Evolutionary conservation across 1,140 invertebrate species (phyloP), one percentile per base, ranked within the genome.

Genomic region (Vanessa tameamea): DNA sequence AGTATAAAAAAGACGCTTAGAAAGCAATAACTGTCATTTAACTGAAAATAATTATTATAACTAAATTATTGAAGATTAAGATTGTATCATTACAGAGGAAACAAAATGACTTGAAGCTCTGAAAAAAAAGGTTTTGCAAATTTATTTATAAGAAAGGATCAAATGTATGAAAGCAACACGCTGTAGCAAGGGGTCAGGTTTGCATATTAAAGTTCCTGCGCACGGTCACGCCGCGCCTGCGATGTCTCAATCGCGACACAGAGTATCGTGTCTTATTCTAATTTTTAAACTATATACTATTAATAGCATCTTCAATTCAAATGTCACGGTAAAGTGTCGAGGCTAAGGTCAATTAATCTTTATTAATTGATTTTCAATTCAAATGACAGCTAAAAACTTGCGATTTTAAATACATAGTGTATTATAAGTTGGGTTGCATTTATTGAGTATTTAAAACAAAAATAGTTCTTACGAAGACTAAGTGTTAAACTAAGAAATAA

Each of bases 161-260:
- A 13, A 59, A 13, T 31, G 20, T 59, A 59, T 26, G 55, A 51
- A n/a, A 59, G 47, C 53, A 69, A 61, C 76, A 72, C 16, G 31
- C 69, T 81, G 80, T 79, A 80, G 78, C 68, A 43, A 23, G 47
- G 65, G 73, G 72, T 73, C 76, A 67, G 71, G 82, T 80, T 81
- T 83, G 85, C 84, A 83, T 87, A 88, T 88, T 87, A 88, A 87
- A 78, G 85, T 86, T 85, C 85, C 75, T 71, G 69, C 74, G 72
- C 66, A 72, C 73, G 72, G 71, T 72, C 73, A 73, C 69, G 61
- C 57, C 78, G 64, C 76, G 77, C 69, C 75, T 73, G 23, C 64
- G 84, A 88, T 80, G 79, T 81, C 87, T 88, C 85, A 87, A 88
- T 88, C 75, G 65, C 69, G 47, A 69, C 78, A 86, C 78, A 88